These are phyloP conservation scores for Salvelinus namaycush DNA, from an alignment of 2,113 vertebrate genomes.

Conservation along the genomic window DNA sequence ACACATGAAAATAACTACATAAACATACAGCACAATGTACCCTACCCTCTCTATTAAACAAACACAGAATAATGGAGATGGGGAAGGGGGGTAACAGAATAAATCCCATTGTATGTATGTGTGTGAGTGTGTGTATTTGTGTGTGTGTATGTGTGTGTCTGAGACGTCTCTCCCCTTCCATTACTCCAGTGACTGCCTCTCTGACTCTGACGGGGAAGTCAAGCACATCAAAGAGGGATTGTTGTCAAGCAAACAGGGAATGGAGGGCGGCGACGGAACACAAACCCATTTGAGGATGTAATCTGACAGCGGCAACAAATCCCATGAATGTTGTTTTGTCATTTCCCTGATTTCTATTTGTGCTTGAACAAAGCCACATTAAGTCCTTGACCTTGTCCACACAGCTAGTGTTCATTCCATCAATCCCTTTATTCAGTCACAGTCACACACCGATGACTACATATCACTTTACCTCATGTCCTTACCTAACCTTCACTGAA, in stretches of 20 bases:
- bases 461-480: conserved; percentile 6
- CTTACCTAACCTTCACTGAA: not conserved
- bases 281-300: conserved; percentile 32
- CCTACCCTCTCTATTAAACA: too few relatives aligned
- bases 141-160: not conserved
- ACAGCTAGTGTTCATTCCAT: conserved; percentile 3
- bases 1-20: not conserved
- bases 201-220: conserved; percentile 27
- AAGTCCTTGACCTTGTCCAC: conserved; percentile 32
- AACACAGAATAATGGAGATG: too few relatives aligned
- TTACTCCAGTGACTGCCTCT: conserved; percentile 34
- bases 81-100: too few relatives aligned
- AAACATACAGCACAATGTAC: not conserved
- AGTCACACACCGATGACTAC: not conserved
- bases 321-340: conserved; percentile 43
- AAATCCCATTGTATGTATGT: not conserved
- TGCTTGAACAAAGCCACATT: conserved; percentile 30
- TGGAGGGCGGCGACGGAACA: conserved; percentile 26
- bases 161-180: conserved; percentile 34
- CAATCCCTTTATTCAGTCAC: not conserved
- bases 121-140: too few relatives aligned
- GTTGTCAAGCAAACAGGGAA: conserved; percentile 32
- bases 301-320: conserved; percentile 50
- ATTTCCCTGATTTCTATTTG: conserved; percentile 27
- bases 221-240: conserved; percentile 40